Conservation (phyloP, 2,113 vertebrate species). For the Actenoides lindsayi region DNA sequence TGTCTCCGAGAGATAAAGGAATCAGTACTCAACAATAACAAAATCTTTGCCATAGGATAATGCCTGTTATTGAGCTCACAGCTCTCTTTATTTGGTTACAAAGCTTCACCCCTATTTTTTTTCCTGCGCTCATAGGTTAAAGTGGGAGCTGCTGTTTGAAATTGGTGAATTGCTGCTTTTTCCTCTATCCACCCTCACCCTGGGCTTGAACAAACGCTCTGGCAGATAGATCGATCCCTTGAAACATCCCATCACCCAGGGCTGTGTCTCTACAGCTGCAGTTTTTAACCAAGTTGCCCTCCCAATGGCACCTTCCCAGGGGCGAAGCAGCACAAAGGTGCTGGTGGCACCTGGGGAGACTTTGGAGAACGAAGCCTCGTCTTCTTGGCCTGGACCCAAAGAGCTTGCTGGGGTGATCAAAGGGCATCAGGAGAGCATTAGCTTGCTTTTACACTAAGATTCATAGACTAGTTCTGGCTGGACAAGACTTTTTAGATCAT, state of each 20-base stretch:
- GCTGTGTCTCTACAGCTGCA: neutral
- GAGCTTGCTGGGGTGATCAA: fast-evolving
- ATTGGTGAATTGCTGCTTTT: constrained; percentile 19
- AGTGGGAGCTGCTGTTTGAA: neutral
- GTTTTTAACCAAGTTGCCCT: neutral
- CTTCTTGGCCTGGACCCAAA: neutral
- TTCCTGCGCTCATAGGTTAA: neutral
- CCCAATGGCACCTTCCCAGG: neutral
- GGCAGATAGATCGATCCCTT: neutral
- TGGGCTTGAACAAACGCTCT: neutral
- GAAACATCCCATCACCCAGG: neutral
- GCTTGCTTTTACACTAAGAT: neutral
- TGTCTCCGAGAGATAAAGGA: constrained; percentile 73
- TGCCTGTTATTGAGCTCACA: constrained; percentile 55
- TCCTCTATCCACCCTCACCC: neutral
- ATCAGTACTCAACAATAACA: constrained; percentile 50
- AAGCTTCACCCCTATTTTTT: neutral
- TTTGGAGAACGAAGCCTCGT: neutral
- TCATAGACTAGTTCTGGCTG: neutral
- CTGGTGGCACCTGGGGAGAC: neutral
- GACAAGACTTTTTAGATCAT: neutral
- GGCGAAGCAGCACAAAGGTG: fast-evolving
- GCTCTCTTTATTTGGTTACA: constrained; percentile 56
- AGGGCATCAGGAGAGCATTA: neutral
- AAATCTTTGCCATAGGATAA: constrained; percentile 56